Base-by-base conservation (phyloP, 1,140 invertebrate species). In the Copidosoma floridanum region DNA sequence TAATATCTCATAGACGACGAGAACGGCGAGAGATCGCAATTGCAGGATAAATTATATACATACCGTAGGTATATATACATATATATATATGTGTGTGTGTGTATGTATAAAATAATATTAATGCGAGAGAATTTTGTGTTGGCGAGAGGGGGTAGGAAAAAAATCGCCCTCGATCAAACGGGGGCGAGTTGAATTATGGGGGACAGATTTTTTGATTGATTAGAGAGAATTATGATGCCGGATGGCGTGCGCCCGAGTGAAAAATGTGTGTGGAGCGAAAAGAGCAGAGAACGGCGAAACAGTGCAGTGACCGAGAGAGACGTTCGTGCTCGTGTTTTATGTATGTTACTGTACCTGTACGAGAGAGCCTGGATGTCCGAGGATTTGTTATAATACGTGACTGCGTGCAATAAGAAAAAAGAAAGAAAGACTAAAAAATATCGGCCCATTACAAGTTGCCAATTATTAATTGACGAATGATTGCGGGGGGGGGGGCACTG, bases 391-490 rank as follows among this genome's bases (percentile, higher is more conserved):
- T n/a, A n/a, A n/a, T n/a, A n/a, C n/a, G n/a, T n/a, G n/a, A n/a
- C n/a, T n/a, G n/a, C n/a, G n/a, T n/a, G n/a, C n/a, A n/a, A n/a
- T n/a, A n/a, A n/a, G n/a, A n/a, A n/a, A n/a, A n/a, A n/a, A n/a
- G n/a, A n/a, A n/a, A n/a, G n/a, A n/a, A n/a, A n/a, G n/a, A n/a
- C n/a, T n/a, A n/a, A n/a, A n/a, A n/a, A n/a, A n/a, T 55, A 61
- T 61, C 54, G 55, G 52, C 51, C 50, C 58, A 50, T 55, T 61
- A 61, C 52, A 56, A 62, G 53, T 62, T 62, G 60, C 60, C 60
- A 56, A 62, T 62, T 62, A 57, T 56, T 61, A 61, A 60, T 60
- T 51, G 35, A 48, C 53, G 35, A 51, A 59, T 59, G 46, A 59
- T 52, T 58, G 18, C 23, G 29, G 16, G 46, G 26, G 8, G 40